These are phyloP conservation scores for Trypoxylus dichotomus DNA, from an alignment of 1,140 invertebrate species.

Conservation along the genomic window DNA sequence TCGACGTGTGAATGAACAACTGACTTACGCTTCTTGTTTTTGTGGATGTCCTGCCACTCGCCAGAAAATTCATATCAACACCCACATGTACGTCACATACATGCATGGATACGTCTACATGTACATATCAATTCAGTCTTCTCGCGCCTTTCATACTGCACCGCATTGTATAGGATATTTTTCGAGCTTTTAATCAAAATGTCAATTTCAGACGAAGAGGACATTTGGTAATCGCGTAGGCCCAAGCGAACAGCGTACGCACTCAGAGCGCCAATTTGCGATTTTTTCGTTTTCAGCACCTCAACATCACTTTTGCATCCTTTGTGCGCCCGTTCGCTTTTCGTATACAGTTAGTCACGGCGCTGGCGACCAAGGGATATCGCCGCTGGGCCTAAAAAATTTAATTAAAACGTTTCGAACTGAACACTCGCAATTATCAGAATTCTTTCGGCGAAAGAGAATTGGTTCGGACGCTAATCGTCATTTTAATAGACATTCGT, in stretches of 20 bases:
- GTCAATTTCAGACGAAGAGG: slow-evolving; percentile 10
- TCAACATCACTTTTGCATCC: not conserved
- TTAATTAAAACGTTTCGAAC: slow-evolving; percentile 15
- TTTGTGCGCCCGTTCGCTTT: not conserved
- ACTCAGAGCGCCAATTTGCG: not conserved
- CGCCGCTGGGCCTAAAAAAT: not conserved
- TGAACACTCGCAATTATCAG: not conserved
- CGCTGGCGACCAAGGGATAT: not conserved
- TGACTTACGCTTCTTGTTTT: slow-evolving; percentile 4
- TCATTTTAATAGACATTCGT: not conserved
- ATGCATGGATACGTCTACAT: not conserved
- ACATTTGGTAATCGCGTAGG: slow-evolving; percentile 6
- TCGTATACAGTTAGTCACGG: not conserved
- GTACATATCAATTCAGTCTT: not conserved
- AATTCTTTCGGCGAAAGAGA: not conserved
- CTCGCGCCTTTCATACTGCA: not conserved
- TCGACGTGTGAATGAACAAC: not conserved
- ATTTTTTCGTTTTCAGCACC: not conserved
- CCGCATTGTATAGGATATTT: not conserved
- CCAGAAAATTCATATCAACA: not conserved
- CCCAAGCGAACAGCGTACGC: not conserved
- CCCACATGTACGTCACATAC: not conserved
- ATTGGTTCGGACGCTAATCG: not conserved
- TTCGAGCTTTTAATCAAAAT: slow-evolving; percentile 17
- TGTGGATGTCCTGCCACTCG: not conserved